These are phyloP conservation scores for Epinephelus coioides DNA, from an alignment of 2,797 vertebrate species.

Conservation along the genomic window DNA sequence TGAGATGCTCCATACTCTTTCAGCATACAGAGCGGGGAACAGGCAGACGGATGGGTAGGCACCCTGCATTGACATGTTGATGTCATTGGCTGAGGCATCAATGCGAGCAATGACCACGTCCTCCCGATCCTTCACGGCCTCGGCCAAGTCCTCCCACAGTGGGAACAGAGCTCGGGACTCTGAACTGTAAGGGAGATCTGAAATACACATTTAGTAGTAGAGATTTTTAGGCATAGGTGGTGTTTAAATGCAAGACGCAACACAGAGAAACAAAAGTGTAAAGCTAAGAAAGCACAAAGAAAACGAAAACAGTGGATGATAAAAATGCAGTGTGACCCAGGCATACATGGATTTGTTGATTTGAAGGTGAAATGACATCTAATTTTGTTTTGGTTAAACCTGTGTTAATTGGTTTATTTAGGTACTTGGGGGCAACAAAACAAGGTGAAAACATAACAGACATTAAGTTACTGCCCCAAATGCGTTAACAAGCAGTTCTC, in stretches of 20 bases:
- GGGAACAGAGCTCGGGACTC: slow-evolving; percentile 86
- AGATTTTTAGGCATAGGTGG: too few species aligned
- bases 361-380: slow-evolving; percentile 1
- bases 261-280: neutral
- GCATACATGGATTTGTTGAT: neutral
- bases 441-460: too few species aligned
- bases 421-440: neutral
- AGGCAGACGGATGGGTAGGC: slow-evolving; percentile 88
- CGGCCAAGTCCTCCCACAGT: slow-evolving; percentile 90
- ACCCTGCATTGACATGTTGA: slow-evolving; percentile 80
- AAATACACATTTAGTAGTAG: neutral
- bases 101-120: slow-evolving; percentile 89
- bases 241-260: neutral
- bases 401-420: too few species aligned
- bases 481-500: too few species aligned
- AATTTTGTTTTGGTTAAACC: neutral
- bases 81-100: slow-evolving; percentile 91
- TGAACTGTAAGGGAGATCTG: slow-evolving; percentile 91
- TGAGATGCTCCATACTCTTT: slow-evolving; percentile 77
- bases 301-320: neutral
- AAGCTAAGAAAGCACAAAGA: neutral
- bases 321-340: neutral
- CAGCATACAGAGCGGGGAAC: slow-evolving; percentile 87
- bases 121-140: slow-evolving; percentile 79
- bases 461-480: too few species aligned